These are phyloP conservation scores for Drosophila eohydei DNA, from an alignment of 2,888 invertebrate species.

Conservation along the genomic window DNA sequence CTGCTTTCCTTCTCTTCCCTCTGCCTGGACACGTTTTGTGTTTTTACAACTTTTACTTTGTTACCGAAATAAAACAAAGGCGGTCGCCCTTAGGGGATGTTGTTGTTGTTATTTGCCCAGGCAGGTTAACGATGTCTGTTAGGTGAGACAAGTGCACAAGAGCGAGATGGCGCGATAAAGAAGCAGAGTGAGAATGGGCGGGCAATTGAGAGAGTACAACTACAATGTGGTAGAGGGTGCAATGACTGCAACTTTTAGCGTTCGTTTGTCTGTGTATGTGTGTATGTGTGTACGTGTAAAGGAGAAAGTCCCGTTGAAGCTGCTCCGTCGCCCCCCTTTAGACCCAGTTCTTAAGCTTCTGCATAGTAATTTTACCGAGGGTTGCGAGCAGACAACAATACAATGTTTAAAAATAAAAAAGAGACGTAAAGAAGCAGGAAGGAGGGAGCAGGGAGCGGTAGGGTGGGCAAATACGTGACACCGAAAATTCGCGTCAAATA, in stretches of 20 bases:
- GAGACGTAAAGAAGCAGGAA: conserved; percentile 8
- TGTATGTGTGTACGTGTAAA: conserved; percentile 14
- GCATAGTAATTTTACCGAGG: conserved; percentile 63
- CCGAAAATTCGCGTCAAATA: conserved; percentile 41
- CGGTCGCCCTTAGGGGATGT: conserved; percentile 30
- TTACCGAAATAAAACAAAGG: conserved; percentile 74
- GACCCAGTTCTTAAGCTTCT: conserved; percentile 13
- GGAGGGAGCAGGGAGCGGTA: conserved; percentile 1
- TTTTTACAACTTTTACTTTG: conserved; percentile 75
- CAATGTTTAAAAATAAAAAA: conserved; percentile 25
- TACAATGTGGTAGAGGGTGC: conserved; percentile 71
- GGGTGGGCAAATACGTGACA: conserved; percentile 24
- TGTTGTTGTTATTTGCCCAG: conserved; percentile 37
- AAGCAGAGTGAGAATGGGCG: conserved; percentile 2
- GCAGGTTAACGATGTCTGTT: conserved; percentile 70
- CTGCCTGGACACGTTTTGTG: conserved; percentile 26
- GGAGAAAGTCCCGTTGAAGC: conserved; percentile 36
- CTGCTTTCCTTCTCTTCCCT: background rate
- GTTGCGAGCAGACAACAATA: conserved; percentile 35
- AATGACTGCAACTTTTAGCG: conserved; percentile 71
- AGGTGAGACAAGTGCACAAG: conserved; percentile 38
- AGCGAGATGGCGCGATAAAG: conserved; percentile 5
- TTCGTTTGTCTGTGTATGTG: background rate
- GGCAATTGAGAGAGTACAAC: conserved; percentile 23
- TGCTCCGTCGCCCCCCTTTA: background rate